Conservation (phyloP, 1,140 invertebrate species). For the Eupristina koningsbergeri region DNA sequence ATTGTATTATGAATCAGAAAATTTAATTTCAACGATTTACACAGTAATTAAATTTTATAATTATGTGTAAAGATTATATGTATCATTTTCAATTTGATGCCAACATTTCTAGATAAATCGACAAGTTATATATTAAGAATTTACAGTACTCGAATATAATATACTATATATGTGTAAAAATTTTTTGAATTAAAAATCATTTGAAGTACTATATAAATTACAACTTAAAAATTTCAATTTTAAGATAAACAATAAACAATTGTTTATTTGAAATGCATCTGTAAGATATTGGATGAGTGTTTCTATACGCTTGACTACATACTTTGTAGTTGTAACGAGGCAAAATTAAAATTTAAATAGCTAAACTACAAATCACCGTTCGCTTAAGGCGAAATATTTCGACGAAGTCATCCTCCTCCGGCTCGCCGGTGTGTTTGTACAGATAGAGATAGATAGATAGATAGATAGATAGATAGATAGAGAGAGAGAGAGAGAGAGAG, state of each 20-base stretch:
- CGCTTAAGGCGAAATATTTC: neutral
- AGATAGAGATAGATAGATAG: neutral
- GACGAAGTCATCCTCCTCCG: neutral
- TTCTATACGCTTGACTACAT: neutral
- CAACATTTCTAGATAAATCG: too few species aligned
- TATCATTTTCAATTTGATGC: too few species aligned
- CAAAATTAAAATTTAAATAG: slow-evolving; percentile 37
- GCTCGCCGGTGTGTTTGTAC: neutral
- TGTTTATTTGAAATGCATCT: neutral
- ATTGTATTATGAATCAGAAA: too few species aligned
- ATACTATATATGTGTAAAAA: neutral
- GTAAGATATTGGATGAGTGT: neutral
- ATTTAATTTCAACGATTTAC: too few species aligned
- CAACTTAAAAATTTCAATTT: slow-evolving; percentile 11
- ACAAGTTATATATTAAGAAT: neutral
- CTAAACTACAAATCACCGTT: slow-evolving; percentile 37
- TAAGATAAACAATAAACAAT: slow-evolving; percentile 36
- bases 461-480: neutral
- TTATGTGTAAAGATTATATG: too few species aligned
- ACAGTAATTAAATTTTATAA: too few species aligned
- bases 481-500: neutral
- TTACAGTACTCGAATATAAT: neutral
- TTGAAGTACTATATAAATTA: neutral
- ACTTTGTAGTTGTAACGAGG: slow-evolving; percentile 1
- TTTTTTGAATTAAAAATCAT: neutral